Evolutionary conservation across 2,113 vertebrate genomes (phyloP).

Genomic region (Hydropotes inermis): DNA sequence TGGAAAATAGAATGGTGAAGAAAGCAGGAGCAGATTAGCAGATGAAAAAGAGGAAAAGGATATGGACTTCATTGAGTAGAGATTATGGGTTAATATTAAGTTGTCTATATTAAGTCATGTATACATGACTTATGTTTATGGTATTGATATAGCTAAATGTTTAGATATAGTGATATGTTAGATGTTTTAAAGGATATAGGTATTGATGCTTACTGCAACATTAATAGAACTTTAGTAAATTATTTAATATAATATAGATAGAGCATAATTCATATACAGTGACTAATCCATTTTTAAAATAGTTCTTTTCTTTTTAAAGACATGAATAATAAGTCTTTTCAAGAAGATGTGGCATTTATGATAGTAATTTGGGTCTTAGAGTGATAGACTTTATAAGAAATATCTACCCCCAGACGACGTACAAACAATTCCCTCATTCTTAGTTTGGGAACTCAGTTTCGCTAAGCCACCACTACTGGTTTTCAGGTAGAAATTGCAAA

Average conservation of each 20-base stretch:
- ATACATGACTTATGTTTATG: neutral
- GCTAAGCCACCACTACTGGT: neutral
- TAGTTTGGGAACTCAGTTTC: neutral
- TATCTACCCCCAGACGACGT: neutral
- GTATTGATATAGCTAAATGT: neutral
- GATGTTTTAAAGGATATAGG: neutral
- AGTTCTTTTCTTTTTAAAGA: neutral
- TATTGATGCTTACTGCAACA: neutral
- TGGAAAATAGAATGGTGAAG: neutral
- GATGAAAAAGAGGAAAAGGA: neutral
- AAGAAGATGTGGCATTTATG: neutral
- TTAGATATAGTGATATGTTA: neutral
- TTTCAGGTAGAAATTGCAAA: conserved; percentile 5
- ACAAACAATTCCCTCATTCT: neutral
- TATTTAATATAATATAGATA: neutral
- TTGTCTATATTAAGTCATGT: neutral
- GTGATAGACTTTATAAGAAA: neutral
- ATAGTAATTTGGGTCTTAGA: neutral
- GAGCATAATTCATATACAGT: neutral
- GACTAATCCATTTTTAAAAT: neutral
- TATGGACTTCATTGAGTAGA: fast-evolving
- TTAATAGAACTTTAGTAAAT: neutral
- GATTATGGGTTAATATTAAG: neutral
- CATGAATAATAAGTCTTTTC: neutral
- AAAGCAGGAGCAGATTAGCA: neutral